Base-by-base conservation (phyloP, 2,113 vertebrate species). In the Gnathonemus echidnorhynchus region DNA sequence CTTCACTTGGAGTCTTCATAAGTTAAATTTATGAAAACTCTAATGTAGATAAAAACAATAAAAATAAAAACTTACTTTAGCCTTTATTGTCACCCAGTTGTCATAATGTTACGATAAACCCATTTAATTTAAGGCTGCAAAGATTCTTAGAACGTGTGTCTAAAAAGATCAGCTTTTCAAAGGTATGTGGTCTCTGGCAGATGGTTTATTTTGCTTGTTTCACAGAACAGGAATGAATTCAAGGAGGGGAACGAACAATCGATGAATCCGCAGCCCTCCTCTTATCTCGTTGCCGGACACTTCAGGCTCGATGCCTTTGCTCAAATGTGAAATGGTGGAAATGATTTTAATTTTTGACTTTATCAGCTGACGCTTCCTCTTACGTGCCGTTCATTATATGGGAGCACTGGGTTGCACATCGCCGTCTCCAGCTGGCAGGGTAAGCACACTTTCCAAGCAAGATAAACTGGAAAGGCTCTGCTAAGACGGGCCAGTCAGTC, bases 341-440 rank as follows among this genome's bases (percentile, higher is more conserved):
- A 52, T 52, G 50, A 89, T 84, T 89, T 84, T 56, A 49, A 88
- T 88, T 88, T 88, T 89, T 89, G 45, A 19, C 49, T 89, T 52
- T 89, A 89, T 89, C 88, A 52, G 48, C 52, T 50, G 45, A 66
- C 9, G 17, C 66, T 80, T 52, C 45, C 42, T 80, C 27, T 24
- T 89, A 74, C 70, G 83, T 80, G 88, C 15, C 39, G 70, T 10
- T n/a, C 15, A 74, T 74, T 49, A 52, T 89, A 70, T 31, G 15
- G 24, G 49, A 35, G 88, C 27, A 50, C 17, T 80, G 88, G 70
- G 66, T 80, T 50, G 88, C 39, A 11, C 39, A 56, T 42, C 9
- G 39, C 45, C 39, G 46, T 45, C 19, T 27, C 46, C 9, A 85
- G 85, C 27, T 6, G 42, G 5, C 70, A 52, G 13, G 31, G 15